Evolutionary conservation across 2,888 invertebrate species (phyloP), one percentile per base, ranked within the genome.

Genomic region (Ectemnius lituratus): DNA sequence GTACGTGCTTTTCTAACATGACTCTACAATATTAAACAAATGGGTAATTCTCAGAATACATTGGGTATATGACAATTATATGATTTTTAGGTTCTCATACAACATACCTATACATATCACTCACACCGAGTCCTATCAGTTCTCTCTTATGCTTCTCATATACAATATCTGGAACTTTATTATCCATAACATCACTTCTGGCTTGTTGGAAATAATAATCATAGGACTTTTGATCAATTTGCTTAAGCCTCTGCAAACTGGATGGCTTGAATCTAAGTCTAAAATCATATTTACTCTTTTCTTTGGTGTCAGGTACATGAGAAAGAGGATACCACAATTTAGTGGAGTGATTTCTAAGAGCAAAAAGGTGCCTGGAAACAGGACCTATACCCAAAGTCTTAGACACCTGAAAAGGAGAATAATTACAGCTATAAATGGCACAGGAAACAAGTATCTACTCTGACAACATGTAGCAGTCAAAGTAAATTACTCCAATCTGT

Each of bases 161-260:
- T 74, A 94, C 93, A 73, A 97, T 94, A 88, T 97, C 97, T 6
- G 95, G 93, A 78, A 98, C 95, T 87, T 94, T 94, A 87, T 95
- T 96, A 68, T 95, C 94, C 73, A 96, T 92, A 60, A 97, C 95
- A 92, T 97, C 97, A 87, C 93, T 93, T 45, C 96, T 92, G 59
- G 95, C 95, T 94, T 97, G 97, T 90, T 95, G 94, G 88, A 96
- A 98, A 88, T 95, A 95, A 90, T 97, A 97, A 85, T 97, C 94
- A 88, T 96, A 97, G 0, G 97, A 95, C 67, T 93, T 93, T 62
- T 92, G 91, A 91, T 97, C 97, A 63, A 95, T 91, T 70, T 93
- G 93, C 84, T 93, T 93, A 62, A 96, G 90, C 80, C 93, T 92
- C 13, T 92, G 91, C 58, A 95, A 89, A 82, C 93, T 93, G 2